Base-by-base conservation (phyloP, 2,113 vertebrate genomes). In the Rhineura floridana region DNA sequence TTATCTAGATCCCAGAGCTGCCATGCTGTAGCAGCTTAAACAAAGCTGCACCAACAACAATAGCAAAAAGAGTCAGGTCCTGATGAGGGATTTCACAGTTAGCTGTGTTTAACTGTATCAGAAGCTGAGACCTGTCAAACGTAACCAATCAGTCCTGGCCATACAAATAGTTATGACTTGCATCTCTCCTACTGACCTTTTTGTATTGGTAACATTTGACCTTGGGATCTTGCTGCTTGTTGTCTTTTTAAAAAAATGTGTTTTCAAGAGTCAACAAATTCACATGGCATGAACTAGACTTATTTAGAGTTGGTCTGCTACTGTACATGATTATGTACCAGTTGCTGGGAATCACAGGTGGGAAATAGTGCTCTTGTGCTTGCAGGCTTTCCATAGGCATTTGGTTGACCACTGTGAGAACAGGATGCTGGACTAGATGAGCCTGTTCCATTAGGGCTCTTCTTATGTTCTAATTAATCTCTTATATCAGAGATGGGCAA, bases 101-200 rank as follows among this genome's bases (percentile, higher is more conserved):
- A 63, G 0, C 36, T 89, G 48, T 92, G 67, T 81, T 72, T 91
- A 55, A 70, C 10, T 0, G 50, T 72, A 85, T 91, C 88, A 90
- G 0, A 90, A 82, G 73, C 36, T 75, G 83, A 83, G 81, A 88
- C 50, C 6, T 93, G 62, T 65, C 90, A 94, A 83, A 91, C 0
- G 0, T 55, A 88, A 81, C 83, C 83, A 44, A 50, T 86, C 85
- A 85, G 90, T 90, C 85, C 70, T 5, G 89, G 83, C 17, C 80
- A n/a, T 33, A 23, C 67, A 62, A 59, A 30, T n/a, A 62, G 65
- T 73, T 87, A 55, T 90, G 5, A 90, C 94, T 92, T 95, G 81
- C 82, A 0, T 84, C 69, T 17, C 33, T 85, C 33, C 65, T 84
- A 39, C 63, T 92, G 92, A 88, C 75, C 80, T 82, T 69, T 65